Percentiles rank a stretch among this genome's conserved stretches.
These are phyloP conservation scores for Sylvietta virens DNA, from an alignment of 2,113 vertebrate species.

Conservation along the genomic window DNA sequence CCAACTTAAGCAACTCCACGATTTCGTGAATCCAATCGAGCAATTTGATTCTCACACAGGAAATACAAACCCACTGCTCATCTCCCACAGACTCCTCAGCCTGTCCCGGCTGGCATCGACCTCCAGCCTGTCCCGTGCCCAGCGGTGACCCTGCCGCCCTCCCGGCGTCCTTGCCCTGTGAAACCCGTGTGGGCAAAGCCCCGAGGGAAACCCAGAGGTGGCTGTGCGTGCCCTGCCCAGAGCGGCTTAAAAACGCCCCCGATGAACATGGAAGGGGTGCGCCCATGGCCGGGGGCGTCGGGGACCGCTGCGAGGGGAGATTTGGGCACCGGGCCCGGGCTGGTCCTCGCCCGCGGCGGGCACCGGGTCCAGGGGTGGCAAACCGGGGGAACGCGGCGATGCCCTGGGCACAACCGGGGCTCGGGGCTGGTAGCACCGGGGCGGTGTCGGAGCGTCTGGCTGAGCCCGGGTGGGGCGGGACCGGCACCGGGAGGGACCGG, in stretches of 20 bases:
- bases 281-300: background rate
- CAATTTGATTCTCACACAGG: background rate
- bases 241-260: background rate
- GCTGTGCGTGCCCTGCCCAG: background rate
- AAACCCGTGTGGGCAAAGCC: background rate
- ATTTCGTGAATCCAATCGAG: fast-evolving
- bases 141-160: fast-evolving
- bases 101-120: background rate
- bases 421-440: background rate
- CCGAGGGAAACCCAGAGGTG: fast-evolving
- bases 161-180: fast-evolving
- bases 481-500: background rate
- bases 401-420: background rate
- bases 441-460: background rate
- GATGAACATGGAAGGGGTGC: fast-evolving
- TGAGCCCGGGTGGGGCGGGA: background rate
- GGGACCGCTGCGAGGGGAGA: fast-evolving
- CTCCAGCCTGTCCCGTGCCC: background rate
- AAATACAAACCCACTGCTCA: background rate
- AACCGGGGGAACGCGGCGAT: background rate
- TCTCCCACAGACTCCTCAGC: fast-evolving
- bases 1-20: fast-evolving
- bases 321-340: background rate
- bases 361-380: background rate
- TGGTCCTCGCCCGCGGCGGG: background rate